Conservation (phyloP, 2,888 invertebrate genomes). For the Drosophila greeni region DNA sequence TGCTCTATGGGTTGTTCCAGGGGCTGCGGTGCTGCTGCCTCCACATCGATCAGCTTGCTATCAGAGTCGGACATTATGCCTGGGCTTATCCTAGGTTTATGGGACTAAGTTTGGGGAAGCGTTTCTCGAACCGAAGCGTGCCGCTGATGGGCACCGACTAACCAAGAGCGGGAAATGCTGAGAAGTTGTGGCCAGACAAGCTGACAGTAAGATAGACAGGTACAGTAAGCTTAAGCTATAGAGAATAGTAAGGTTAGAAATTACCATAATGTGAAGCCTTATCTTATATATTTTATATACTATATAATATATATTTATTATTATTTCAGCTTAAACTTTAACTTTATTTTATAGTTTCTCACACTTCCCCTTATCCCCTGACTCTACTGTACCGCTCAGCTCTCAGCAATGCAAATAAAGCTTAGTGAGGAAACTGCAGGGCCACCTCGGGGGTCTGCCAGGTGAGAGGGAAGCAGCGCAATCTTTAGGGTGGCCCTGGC, state of each 20-base stretch:
- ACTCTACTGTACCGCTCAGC: constrained; percentile 3
- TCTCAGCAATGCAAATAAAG: constrained; percentile 31
- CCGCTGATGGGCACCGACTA: constrained; percentile 57
- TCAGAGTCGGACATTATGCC: constrained; percentile 56
- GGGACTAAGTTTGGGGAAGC: constrained; percentile 1
- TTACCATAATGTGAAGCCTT: neutral
- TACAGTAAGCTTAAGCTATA: constrained; percentile 2
- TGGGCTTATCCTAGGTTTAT: constrained; percentile 1
- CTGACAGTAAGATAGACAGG: constrained; percentile 24
- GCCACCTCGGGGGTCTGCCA: constrained; percentile 1
- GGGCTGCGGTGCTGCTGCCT: constrained; percentile 14
- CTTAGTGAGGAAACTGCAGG: constrained; percentile 8
- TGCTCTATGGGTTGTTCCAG: constrained; percentile 35
- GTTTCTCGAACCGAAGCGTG: constrained; percentile 45
- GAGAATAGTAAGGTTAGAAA: neutral
- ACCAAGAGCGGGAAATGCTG: constrained; percentile 17
- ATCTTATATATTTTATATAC: neutral
- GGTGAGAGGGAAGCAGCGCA: constrained; percentile 13
- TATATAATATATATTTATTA: no score
- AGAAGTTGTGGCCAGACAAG: constrained; percentile 25
- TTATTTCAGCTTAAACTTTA: no score
- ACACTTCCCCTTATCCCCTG: no score
- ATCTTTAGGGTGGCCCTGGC: constrained; percentile 45
- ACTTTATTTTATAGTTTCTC: neutral
- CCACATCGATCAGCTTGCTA: constrained; percentile 41